Evolutionary conservation across 2,888 invertebrate genomes (phyloP).

Genomic region (Andrena praecox): DNA sequence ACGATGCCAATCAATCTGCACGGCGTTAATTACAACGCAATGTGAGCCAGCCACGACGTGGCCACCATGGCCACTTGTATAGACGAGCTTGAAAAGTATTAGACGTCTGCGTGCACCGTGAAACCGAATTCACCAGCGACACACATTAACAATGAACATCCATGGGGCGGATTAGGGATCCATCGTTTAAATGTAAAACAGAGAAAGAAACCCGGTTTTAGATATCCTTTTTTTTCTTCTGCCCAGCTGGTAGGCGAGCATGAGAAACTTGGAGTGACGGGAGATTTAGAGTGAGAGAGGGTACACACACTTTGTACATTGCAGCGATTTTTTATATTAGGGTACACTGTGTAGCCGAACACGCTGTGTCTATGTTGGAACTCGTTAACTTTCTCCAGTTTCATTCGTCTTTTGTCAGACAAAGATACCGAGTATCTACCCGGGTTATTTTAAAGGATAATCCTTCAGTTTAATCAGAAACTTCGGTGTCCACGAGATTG

Average conservation of each 20-base stretch:
- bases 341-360: background rate
- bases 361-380: slow-evolving; percentile 7
- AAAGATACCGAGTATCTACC: too few species aligned
- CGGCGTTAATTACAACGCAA: slow-evolving; percentile 91
- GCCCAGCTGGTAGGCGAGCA: slow-evolving; percentile 34
- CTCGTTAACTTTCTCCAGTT: slow-evolving; percentile 7
- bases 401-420: background rate
- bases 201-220: slow-evolving; percentile 22
- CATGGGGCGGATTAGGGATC: background rate
- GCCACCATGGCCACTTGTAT: slow-evolving; percentile 56
- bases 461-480: too few species aligned
- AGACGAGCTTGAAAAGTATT: slow-evolving; percentile 69
- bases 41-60: slow-evolving; percentile 86
- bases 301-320: slow-evolving; percentile 46
- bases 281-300: slow-evolving; percentile 20
- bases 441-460: too few species aligned
- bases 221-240: slow-evolving; percentile 28
- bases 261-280: slow-evolving; percentile 32
- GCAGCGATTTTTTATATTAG: slow-evolving; percentile 43
- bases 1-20: slow-evolving; percentile 90
- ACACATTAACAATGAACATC: background rate
- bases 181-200: slow-evolving; percentile 10
- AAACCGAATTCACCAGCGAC: background rate
- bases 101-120: slow-evolving; percentile 14
- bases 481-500: background rate